Evolutionary conservation across 2,113 vertebrate species (phyloP).

Genomic region (Prietella phreatophila): DNA sequence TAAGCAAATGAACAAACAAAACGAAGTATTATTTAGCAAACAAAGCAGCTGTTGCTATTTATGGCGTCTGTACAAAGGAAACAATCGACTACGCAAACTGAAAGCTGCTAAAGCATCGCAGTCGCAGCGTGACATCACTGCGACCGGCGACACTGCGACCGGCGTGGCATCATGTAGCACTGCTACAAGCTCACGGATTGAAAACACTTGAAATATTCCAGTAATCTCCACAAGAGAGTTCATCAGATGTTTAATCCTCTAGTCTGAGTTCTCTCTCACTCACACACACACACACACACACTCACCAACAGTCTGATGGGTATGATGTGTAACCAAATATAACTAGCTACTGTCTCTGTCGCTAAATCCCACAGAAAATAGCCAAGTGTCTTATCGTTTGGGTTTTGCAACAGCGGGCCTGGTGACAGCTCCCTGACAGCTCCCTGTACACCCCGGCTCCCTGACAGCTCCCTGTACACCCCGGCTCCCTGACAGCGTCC

Average conservation of each 20-base stretch:
- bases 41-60: not conserved
- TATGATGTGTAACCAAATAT: not conserved
- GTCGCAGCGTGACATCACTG: not conserved
- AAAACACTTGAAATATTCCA: not conserved
- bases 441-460: not conserved
- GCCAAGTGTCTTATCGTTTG: not conserved
- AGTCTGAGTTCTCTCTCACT: too few relatives aligned
- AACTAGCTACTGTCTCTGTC: not conserved
- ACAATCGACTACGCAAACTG: not conserved
- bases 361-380: not conserved
- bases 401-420: not conserved
- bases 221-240: not conserved
- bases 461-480: not conserved
- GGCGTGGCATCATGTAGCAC: not conserved
- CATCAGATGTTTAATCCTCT: not conserved
- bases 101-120: not conserved
- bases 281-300: not conserved
- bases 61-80: not conserved
- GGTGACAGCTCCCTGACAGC: not conserved
- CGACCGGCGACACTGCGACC: too few relatives aligned
- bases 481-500: too few relatives aligned
- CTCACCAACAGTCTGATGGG: not conserved
- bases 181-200: not conserved
- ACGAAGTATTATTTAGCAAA: not conserved
- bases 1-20: not conserved